These are phyloP conservation scores for Campylorhamphus procurvoides DNA, from an alignment of 2,113 vertebrate genomes.

Conservation along the genomic window DNA sequence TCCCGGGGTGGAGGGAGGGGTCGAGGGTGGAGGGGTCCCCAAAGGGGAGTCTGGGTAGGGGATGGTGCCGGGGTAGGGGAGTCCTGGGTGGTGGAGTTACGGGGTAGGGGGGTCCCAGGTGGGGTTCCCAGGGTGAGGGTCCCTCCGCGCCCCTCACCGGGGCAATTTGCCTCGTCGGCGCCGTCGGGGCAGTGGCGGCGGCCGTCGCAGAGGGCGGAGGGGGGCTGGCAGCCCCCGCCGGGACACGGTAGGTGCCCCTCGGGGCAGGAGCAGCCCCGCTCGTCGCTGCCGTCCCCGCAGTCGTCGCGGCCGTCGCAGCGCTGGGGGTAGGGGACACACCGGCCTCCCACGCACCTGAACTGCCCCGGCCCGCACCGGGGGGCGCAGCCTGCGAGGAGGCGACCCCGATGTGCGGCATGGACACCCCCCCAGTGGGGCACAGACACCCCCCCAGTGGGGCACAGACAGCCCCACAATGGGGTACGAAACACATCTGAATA, in stretches of 20 bases:
- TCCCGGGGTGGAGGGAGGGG: background rate
- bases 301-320: slow-evolving; percentile 86
- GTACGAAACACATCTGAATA: no score
- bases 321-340: slow-evolving; percentile 79
- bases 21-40: background rate
- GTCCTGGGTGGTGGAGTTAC: no score
- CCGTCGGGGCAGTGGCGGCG: slow-evolving; percentile 78
- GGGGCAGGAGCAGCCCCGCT: slow-evolving; percentile 79
- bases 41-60: background rate
- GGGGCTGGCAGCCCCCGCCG: slow-evolving; percentile 71
- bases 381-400: slow-evolving; percentile 77
- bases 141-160: slow-evolving; percentile 66
- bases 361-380: slow-evolving; percentile 75
- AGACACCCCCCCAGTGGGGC: no score
- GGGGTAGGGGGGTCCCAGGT: background rate
- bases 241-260: slow-evolving; percentile 83
- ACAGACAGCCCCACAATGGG: no score
- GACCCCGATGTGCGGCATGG: background rate
- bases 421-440: background rate
- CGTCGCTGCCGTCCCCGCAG: slow-evolving; percentile 88
- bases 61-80: background rate
- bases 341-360: slow-evolving; percentile 79
- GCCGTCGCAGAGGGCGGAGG: slow-evolving; percentile 79
- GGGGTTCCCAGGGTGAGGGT: background rate
- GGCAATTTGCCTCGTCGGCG: slow-evolving; percentile 82